These are phyloP conservation scores for Hypsibius dujardini DNA, from an alignment of 1,140 invertebrate genomes.

Conservation along the genomic window DNA sequence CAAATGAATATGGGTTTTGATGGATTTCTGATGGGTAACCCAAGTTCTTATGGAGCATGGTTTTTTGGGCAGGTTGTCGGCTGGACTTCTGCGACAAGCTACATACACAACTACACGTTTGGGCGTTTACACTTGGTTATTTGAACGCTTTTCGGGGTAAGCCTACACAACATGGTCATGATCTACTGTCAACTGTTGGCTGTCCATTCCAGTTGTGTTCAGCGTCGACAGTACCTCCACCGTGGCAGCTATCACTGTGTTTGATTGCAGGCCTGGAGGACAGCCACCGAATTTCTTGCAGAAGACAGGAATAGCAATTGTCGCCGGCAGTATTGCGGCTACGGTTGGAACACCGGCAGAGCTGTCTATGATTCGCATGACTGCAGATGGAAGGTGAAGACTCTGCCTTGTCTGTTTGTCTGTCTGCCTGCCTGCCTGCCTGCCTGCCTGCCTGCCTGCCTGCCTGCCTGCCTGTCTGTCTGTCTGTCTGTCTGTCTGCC, in stretches of 20 bases:
- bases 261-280: constrained; percentile 42
- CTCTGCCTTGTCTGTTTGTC: background rate
- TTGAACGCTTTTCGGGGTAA: constrained; percentile 55
- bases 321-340: constrained; percentile 66
- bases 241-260: too few relatives aligned
- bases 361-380: constrained; percentile 82
- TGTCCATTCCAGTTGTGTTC: too few relatives aligned
- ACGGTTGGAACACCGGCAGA: constrained; percentile 88
- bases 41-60: too few relatives aligned
- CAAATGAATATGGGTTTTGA: too few relatives aligned
- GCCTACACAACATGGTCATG: too few relatives aligned
- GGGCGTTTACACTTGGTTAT: constrained; percentile 80
- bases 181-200: too few relatives aligned
- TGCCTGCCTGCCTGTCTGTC: too few relatives aligned
- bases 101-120: constrained; percentile 92
- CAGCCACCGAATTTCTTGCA: constrained; percentile 41
- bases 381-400: constrained; percentile 62
- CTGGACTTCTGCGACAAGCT: constrained; percentile 70
- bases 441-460: too few relatives aligned
- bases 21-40: too few relatives aligned
- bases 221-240: too few relatives aligned
- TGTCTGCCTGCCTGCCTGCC: too few relatives aligned
- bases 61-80: constrained; percentile 43
- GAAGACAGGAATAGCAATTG: constrained; percentile 50
- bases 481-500: too few relatives aligned